These are phyloP conservation scores for Dunckerocampus dactyliophorus DNA, from an alignment of 2,113 vertebrate genomes.

Conservation along the genomic window DNA sequence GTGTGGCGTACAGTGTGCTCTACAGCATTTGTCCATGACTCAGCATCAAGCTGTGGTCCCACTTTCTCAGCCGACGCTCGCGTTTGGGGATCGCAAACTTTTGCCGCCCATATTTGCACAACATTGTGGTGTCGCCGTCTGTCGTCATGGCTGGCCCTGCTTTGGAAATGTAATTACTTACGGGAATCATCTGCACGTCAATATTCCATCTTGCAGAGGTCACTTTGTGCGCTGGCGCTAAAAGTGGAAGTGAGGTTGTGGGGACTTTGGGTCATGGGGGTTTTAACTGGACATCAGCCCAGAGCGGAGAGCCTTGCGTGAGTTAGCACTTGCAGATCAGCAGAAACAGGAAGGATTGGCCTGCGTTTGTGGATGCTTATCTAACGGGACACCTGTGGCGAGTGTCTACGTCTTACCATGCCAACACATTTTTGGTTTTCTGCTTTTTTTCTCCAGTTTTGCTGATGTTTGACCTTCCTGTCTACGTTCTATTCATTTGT, in stretches of 20 bases:
- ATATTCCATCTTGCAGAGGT: constrained; percentile 12
- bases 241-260: constrained; percentile 40
- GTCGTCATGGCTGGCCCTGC: constrained; percentile 2
- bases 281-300: constrained; percentile 43
- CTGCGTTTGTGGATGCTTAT: constrained; percentile 5
- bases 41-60: background rate
- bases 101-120: background rate
- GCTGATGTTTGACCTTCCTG: background rate
- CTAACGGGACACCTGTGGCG: constrained; percentile 9
- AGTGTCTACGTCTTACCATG: background rate
- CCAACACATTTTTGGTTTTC: background rate
- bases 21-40: background rate
- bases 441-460: background rate
- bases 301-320: constrained; percentile 21
- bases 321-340: constrained; percentile 35
- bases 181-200: constrained; percentile 6
- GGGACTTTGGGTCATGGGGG: constrained; percentile 23
- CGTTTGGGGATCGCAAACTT: background rate
- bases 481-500: too few relatives aligned
- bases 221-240: constrained; percentile 10
- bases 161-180: constrained; percentile 15
- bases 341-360: constrained; percentile 23
- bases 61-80: background rate
- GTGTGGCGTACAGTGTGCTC: background rate
- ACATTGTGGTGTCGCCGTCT: background rate